A percentile compares a stretch with the other conserved stretches of the same genome.
Conservation (phyloP, 1,140 invertebrate species). For the Trichogramma pretiosum region DNA sequence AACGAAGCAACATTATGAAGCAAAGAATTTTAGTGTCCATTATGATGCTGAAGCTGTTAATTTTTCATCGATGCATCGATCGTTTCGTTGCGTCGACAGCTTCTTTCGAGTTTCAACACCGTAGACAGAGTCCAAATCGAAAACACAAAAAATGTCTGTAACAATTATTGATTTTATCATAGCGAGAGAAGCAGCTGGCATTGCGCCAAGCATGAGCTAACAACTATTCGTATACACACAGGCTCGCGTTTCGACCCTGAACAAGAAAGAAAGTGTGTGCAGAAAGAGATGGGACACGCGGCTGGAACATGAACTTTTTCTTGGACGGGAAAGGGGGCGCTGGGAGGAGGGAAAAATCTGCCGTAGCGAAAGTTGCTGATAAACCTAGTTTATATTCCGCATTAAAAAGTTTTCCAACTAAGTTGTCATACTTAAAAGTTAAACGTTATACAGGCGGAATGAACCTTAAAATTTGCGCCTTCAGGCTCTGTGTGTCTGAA, state of each 20-base stretch:
- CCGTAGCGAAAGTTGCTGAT: constrained; percentile 3
- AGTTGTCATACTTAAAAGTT: constrained; percentile 13
- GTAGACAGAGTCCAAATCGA: too few relatives aligned
- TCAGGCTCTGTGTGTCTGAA: too few relatives aligned
- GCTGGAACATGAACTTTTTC: too few relatives aligned
- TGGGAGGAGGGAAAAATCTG: too few relatives aligned
- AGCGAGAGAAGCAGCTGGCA: constrained; percentile 6
- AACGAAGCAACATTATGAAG: too few relatives aligned
- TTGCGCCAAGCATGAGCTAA: constrained; percentile 4
- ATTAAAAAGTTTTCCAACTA: constrained; percentile 2
- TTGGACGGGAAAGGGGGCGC: too few relatives aligned
- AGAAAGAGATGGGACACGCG: neutral
- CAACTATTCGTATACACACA: neutral
- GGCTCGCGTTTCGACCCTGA: neutral
- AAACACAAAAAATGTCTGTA: too few relatives aligned
- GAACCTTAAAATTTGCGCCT: constrained; percentile 7
- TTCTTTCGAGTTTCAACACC: too few relatives aligned
- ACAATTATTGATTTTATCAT: constrained; percentile 9
- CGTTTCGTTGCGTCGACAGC: too few relatives aligned
- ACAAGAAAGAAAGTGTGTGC: neutral
- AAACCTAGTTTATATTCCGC: constrained; percentile 9
- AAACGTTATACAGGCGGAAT: constrained; percentile 4
- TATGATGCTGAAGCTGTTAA: too few relatives aligned
- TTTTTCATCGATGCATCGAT: too few relatives aligned
- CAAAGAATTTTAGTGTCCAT: too few relatives aligned